Evolutionary conservation across 2,797 vertebrate genomes (phyloP), one percentile per base, ranked within the genome.

Genomic region (Chloroceryle inda): DNA sequence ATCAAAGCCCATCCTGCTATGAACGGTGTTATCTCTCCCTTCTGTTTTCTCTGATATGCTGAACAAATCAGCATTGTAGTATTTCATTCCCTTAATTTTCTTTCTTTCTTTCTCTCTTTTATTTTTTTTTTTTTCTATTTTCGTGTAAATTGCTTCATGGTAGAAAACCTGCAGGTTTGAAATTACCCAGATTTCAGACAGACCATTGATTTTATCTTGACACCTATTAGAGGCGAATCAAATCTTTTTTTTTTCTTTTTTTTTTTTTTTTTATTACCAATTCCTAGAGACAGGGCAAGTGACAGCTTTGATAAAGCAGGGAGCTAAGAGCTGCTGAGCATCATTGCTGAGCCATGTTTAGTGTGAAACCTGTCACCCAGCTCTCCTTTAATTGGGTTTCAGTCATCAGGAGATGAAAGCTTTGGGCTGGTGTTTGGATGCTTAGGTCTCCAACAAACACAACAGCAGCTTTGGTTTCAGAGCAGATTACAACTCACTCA

Each of bases 321-420:
- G 98, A 97, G 96, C 97, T 96, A 69, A 94, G 97, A 96, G 97
- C 97, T 98, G 91, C 96, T 76, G 96, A 96, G 63, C 91, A 97
- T 97, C 96, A 97, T 97, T 89, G 90, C 91, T 69, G 96, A 97
- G 93, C 92, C 92, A 87, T 83, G 72, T 87, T 98, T 97, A 93
- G 97, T 96, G 88, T 95, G 95, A 94, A 96, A 98, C 97, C 98
- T 98, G 98, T 98, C 98, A 98, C 97, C 96, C 20, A 2, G 55
- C 85, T 72, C 96, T 94, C 85, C 95, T 97, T 98, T 99, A 99
- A 99, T 98, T 99, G 98, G 98, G 88, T 98, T 96, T 94, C 97
- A 91, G 96, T 95, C 98, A 97, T 98, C 91, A 89, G 90, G 67
- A 85, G 93, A 96, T 94, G 68, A 97, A 96, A 88, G 96, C 86